A percentile compares a stretch with the other conserved stretches of the same genome.
Conservation (phyloP, 2,888 invertebrate genomes). For the Drosophila mercatorum region DNA sequence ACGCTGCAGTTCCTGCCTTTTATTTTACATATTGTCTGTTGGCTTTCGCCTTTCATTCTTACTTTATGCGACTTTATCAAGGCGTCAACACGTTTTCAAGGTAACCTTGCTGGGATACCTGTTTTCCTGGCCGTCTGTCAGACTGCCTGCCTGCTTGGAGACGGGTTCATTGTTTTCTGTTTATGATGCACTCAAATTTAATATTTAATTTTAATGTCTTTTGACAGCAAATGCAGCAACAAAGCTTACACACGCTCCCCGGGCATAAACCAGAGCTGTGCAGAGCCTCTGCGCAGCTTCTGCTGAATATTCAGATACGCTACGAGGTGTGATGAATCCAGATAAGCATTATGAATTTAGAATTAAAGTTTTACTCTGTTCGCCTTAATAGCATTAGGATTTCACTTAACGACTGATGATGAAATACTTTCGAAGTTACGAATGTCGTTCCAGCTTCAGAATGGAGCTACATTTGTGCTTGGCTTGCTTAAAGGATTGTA, state of each 20-base stretch:
- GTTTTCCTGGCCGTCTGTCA: not conserved
- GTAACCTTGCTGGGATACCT: conserved; percentile 20
- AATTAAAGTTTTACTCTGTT: not conserved
- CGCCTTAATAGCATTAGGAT: not conserved
- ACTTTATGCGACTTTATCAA: conserved; percentile 8
- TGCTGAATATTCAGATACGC: not conserved
- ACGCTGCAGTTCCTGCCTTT: conserved; percentile 14
- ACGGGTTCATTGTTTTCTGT: conserved; percentile 63
- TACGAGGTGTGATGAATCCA: not conserved
- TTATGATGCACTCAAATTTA: conserved; percentile 80
- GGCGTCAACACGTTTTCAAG: conserved; percentile 42
- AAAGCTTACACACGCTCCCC: conserved; percentile 22
- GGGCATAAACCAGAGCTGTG: conserved; percentile 3
- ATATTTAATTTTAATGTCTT: conserved; percentile 82
- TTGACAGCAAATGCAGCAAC: conserved; percentile 38
- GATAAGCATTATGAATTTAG: not conserved
- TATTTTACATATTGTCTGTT: conserved; percentile 19
- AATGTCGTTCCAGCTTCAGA: not conserved
- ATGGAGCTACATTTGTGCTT: no score
- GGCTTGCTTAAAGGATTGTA: not conserved
- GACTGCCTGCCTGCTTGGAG: conserved; percentile 4
- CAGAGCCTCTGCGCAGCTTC: not conserved
- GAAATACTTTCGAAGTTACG: not conserved
- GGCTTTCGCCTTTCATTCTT: conserved; percentile 28
- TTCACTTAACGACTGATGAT: not conserved